Conservation (phyloP, 2,113 vertebrate species). For the Turdus rufiventris region DNA sequence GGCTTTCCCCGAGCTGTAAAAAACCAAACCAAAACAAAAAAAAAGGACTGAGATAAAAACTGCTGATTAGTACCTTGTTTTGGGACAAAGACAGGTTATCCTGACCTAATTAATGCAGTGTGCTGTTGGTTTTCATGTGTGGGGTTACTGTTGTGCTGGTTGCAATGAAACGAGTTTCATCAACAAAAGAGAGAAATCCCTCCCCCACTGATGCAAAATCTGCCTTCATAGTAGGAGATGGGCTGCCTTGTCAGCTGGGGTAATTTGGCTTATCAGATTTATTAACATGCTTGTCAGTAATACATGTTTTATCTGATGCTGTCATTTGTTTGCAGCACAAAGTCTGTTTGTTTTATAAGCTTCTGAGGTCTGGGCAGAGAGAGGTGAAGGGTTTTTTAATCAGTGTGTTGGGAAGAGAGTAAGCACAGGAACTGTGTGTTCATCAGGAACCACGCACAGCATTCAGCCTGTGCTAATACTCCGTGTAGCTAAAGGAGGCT, state of each 20-base stretch:
- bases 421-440: rapidly evolving
- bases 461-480: rapidly evolving
- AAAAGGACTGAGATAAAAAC: neutral
- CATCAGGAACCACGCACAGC: neutral
- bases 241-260: conserved; percentile 14
- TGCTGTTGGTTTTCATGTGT: rapidly evolving
- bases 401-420: neutral
- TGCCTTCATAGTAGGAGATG: neutral
- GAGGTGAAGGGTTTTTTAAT: neutral
- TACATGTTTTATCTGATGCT: conserved; percentile 25
- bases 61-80: neutral
- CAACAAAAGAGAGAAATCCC: neutral
- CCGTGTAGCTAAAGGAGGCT: neutral
- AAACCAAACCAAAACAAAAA: neutral
- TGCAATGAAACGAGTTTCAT: neutral
- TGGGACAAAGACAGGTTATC: neutral
- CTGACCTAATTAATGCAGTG: neutral
- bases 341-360: conserved; percentile 8
- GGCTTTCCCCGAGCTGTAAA: neutral
- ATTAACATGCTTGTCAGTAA: conserved; percentile 32
- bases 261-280: conserved; percentile 32
- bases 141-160: neutral
- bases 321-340: conserved; percentile 37
- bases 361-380: neutral
- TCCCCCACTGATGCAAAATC: neutral